phyloP scores from a whole-genome alignment of 2,888 invertebrate genomes.

The Diploptera punctata region DNA sequence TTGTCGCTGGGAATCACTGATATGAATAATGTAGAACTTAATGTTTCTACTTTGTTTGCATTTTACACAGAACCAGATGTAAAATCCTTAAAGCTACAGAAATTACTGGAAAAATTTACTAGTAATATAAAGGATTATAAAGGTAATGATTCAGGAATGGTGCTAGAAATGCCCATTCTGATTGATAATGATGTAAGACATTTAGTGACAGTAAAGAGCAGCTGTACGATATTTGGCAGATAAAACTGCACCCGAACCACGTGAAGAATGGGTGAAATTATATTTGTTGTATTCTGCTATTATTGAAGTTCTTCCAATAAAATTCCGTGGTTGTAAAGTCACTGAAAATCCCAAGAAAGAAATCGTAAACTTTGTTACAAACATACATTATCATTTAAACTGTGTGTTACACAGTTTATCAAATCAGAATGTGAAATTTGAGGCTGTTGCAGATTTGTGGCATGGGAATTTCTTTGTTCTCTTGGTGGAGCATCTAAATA shows the following conservation, averaged over 20 bases:
- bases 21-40: slow-evolving; percentile 6
- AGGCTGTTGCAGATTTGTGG: slow-evolving; percentile 11
- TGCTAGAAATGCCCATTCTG: no score
- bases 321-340: neutral
- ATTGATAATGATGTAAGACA: neutral
- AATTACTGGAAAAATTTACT: no score
- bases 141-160: no score
- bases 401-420: neutral
- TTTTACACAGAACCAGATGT: slow-evolving; percentile 7
- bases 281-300: slow-evolving; percentile 14
- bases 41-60: slow-evolving; percentile 20
- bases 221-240: neutral
- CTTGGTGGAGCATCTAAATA: neutral
- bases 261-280: neutral
- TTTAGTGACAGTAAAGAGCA: neutral
- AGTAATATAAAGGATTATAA: no score
- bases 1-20: slow-evolving; percentile 3
- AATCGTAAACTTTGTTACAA: neutral
- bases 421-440: neutral
- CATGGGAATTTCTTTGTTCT: slow-evolving; percentile 25
- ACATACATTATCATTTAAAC: neutral
- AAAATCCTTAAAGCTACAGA: no score
- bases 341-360: neutral
- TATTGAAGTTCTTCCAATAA: slow-evolving; percentile 2
- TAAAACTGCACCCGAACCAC: neutral